These are phyloP conservation scores for Heliconius hermathena DNA, from an alignment of 1,140 invertebrate genomes.

Conservation along the genomic window DNA sequence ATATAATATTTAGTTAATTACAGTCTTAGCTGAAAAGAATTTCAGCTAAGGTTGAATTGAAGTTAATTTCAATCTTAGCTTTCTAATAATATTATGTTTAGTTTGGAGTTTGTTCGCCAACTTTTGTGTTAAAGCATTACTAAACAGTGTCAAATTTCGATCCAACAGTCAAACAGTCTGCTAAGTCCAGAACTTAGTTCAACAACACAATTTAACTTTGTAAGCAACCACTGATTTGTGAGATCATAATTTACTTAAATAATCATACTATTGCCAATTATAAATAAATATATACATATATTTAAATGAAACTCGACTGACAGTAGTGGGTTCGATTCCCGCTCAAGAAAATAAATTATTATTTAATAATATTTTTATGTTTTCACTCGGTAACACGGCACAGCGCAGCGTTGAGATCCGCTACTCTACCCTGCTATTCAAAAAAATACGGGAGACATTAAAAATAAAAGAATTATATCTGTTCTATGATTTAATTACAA, in stretches of 20 bases:
- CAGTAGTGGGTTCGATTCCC: no score
- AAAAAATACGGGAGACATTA: no score
- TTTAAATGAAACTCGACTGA: no score
- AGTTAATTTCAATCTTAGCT: background rate
- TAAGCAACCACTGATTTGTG: background rate
- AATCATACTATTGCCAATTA: background rate
- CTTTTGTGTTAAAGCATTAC: slow-evolving; percentile 17
- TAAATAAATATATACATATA: background rate
- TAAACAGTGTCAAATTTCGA: slow-evolving; percentile 17
- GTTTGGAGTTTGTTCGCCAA: background rate
- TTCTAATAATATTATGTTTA: background rate
- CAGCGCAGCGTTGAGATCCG: no score
- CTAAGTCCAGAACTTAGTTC: slow-evolving; percentile 9
- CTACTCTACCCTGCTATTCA: no score
- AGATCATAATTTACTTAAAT: slow-evolving; percentile 4
- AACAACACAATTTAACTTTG: slow-evolving; percentile 12
- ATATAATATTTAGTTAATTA: background rate
- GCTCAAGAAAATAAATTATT: no score
- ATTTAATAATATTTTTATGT: no score
- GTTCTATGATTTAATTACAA: background rate
- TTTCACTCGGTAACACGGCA: no score
- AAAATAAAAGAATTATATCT: background rate
- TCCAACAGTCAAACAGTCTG: slow-evolving; percentile 19
- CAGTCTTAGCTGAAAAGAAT: background rate
- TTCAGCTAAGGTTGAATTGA: no score